phyloP scores from a whole-genome alignment of 2,113 vertebrate species.

The Burhinus bistriatus region DNA sequence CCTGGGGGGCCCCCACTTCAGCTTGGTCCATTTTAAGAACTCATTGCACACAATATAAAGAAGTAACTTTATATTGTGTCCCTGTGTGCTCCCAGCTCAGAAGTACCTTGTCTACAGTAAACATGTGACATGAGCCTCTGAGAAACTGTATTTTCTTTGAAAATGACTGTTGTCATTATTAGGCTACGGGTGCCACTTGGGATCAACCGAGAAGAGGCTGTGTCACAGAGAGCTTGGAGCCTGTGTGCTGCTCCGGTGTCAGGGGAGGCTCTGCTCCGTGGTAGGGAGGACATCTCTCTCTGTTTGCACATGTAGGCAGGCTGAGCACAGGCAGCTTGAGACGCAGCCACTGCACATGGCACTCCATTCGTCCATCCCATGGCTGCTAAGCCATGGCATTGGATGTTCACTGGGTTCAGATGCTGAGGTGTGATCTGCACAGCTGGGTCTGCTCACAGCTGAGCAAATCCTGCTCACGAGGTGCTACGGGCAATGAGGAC shows the following conservation, averaged over 20 bases:
- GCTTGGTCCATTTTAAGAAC: not conserved
- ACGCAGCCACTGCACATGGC: not conserved
- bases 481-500: not conserved
- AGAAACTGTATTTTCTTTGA: not conserved
- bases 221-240: not conserved
- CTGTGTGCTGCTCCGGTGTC: not conserved
- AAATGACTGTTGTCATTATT: not conserved
- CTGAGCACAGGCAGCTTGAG: not conserved
- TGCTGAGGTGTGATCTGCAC: not conserved
- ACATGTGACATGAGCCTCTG: not conserved
- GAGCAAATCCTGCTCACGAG: not conserved
- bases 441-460: not conserved
- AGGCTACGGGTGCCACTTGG: not conserved
- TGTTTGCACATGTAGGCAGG: not conserved
- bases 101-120: not conserved
- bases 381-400: not conserved
- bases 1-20: not conserved
- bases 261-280: not conserved
- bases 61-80: not conserved
- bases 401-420: not conserved
- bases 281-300: not conserved
- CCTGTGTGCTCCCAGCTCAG: not conserved
- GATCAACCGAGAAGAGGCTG: not conserved
- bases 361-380: not conserved
- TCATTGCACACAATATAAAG: not conserved